Conservation (phyloP, 2,113 vertebrate genomes). For the Clarias magur region DNA sequence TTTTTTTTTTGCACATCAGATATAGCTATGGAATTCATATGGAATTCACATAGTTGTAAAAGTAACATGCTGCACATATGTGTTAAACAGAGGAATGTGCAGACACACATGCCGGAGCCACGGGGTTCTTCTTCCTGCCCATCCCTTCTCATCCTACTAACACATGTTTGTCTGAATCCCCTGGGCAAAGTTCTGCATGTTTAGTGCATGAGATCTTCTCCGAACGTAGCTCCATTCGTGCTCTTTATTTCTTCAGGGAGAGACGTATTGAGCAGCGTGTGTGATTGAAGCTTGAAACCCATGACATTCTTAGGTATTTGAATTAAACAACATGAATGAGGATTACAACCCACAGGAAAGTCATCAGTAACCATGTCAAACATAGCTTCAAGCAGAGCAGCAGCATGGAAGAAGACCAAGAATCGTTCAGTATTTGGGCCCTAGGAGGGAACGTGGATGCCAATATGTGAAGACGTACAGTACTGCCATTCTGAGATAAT, state of each 20-base stretch:
- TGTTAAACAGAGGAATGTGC: conserved; percentile 17
- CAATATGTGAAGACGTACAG: neutral
- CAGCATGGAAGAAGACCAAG: neutral
- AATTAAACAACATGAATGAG: neutral
- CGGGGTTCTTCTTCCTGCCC: conserved; percentile 39
- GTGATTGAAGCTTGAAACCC: neutral
- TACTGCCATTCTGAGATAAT: neutral
- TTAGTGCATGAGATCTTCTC: conserved; percentile 19
- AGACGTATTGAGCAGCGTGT: neutral
- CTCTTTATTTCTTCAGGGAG: neutral
- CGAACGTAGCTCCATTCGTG: neutral
- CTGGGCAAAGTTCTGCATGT: neutral
- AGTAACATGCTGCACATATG: conserved; percentile 10
- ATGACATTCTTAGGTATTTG: neutral
- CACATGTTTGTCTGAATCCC: conserved; percentile 29
- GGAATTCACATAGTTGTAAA: conserved; percentile 3
- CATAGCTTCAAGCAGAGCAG: neutral
- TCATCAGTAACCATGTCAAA: neutral
- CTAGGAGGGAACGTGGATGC: neutral
- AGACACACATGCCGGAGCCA: conserved; percentile 42
- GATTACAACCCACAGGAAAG: neutral
- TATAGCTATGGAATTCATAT: conserved; percentile 23
- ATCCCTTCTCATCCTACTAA: conserved; percentile 30
- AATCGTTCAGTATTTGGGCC: neutral
- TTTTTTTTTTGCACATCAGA: neutral